Evolutionary conservation across 2,888 invertebrate genomes (phyloP).

Genomic region (Apodemia zela): DNA sequence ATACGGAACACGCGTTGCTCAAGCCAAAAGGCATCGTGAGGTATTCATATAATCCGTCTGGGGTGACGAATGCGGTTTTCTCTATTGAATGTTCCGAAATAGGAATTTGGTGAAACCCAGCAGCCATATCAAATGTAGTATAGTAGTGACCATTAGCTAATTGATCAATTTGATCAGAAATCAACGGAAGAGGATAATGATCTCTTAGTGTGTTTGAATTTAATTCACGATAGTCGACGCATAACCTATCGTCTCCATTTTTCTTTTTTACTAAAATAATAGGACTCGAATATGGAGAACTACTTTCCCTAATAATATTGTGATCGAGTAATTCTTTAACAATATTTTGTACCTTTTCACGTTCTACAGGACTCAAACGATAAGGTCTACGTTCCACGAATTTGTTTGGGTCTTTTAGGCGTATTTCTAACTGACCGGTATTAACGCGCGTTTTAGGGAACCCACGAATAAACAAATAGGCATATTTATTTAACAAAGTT

Average conservation of each 20-base stretch:
- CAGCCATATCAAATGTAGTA: slow-evolving; percentile 34
- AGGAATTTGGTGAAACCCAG: slow-evolving; percentile 37
- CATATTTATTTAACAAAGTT: slow-evolving; percentile 32
- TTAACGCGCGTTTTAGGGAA: slow-evolving; percentile 35
- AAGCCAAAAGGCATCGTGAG: slow-evolving; percentile 39
- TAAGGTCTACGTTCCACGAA: slow-evolving; percentile 39
- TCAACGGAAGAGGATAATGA: slow-evolving; percentile 36
- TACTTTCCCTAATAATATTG: slow-evolving; percentile 38
- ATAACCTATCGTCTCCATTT: slow-evolving; percentile 38
- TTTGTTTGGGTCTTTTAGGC: slow-evolving; percentile 34
- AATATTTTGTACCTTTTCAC: slow-evolving; percentile 36
- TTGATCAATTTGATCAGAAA: slow-evolving; percentile 36
- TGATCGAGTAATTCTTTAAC: slow-evolving; percentile 36
- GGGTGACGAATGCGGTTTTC: slow-evolving; percentile 39
- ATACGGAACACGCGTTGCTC: slow-evolving; percentile 35
- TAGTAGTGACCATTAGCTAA: slow-evolving; percentile 29
- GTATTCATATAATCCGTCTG: slow-evolving; percentile 40
- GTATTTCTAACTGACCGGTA: slow-evolving; percentile 36
- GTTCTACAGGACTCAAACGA: slow-evolving; percentile 35
- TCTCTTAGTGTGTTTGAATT: slow-evolving; percentile 34
- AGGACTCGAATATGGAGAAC: slow-evolving; percentile 40
- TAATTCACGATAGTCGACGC: slow-evolving; percentile 35
- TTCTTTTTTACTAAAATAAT: slow-evolving; percentile 38
- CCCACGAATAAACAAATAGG: slow-evolving; percentile 35
- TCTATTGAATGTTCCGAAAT: slow-evolving; percentile 33